phyloP scores from a whole-genome alignment of 2,797 vertebrate genomes.

The Acanthiza pusilla region DNA sequence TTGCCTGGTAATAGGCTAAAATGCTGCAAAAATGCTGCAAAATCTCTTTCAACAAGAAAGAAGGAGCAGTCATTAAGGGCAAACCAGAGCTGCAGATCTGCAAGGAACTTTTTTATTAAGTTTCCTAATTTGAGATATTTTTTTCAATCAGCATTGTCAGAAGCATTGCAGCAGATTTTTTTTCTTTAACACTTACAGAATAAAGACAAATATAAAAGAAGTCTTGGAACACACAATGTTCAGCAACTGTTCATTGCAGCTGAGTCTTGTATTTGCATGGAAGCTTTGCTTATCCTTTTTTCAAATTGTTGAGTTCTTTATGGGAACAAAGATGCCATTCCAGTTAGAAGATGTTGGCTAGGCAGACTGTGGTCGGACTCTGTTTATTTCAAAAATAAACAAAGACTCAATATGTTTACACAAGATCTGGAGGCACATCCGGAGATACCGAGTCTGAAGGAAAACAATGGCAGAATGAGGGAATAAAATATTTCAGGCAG shows the following conservation, averaged over 20 bases:
- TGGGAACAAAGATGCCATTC: background rate
- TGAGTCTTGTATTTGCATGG: background rate
- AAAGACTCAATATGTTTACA: background rate
- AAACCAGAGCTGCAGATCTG: background rate
- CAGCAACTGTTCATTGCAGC: background rate
- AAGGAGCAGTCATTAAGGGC: background rate
- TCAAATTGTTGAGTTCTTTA: background rate
- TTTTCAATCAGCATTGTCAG: background rate
- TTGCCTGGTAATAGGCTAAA: background rate
- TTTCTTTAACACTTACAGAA: background rate
- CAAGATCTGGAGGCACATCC: background rate
- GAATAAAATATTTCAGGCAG: background rate
- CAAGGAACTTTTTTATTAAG: background rate
- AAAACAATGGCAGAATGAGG: slow-evolving; percentile 2
- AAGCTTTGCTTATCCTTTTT: background rate
- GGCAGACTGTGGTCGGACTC: background rate
- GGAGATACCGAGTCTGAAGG: background rate
- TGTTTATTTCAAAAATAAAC: slow-evolving; percentile 20
- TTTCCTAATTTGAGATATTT: background rate
- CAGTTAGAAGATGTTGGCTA: background rate
- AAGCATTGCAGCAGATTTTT: background rate
- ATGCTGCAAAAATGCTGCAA: background rate
- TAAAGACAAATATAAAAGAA: background rate
- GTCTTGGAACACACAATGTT: background rate
- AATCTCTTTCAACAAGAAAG: background rate